phyloP scores from a whole-genome alignment of 2,797 vertebrate genomes.

The Molossus molossus region DNA sequence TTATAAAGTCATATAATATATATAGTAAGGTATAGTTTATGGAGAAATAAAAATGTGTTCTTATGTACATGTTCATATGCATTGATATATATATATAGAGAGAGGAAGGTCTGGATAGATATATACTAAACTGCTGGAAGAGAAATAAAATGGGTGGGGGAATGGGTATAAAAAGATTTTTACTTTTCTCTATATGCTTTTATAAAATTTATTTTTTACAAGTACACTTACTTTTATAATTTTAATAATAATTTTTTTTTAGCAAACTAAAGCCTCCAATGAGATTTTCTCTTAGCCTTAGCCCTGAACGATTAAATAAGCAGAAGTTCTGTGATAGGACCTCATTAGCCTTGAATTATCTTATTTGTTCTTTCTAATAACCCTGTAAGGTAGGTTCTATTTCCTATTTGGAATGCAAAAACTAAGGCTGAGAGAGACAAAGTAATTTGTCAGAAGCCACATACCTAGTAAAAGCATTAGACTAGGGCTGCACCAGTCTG shows the following conservation, averaged over 20 bases:
- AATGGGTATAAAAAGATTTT: conserved; percentile 50
- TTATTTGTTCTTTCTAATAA: conserved; percentile 56
- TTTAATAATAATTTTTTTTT: conserved; percentile 42
- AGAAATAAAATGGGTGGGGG: neutral
- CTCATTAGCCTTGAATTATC: conserved; percentile 14
- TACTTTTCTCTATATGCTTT: conserved; percentile 35
- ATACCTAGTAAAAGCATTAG: conserved; percentile 47
- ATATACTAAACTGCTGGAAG: conserved; percentile 16
- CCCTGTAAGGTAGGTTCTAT: conserved; percentile 28
- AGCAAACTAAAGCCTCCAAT: neutral
- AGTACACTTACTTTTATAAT: conserved; percentile 51
- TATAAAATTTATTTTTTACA: conserved; percentile 61
- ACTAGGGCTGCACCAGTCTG: neutral
- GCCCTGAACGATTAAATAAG: conserved; percentile 50
- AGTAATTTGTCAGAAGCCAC: conserved; percentile 25
- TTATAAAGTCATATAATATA: conserved; percentile 56
- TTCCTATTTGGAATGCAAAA: conserved; percentile 51
- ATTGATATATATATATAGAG: neutral
- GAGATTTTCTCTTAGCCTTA: conserved; percentile 14
- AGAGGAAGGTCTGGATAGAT: conserved; percentile 15
- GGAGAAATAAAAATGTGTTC: conserved; percentile 12
- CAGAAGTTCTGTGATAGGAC: conserved; percentile 35
- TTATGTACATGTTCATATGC: conserved; percentile 5
- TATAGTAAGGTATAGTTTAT: conserved; percentile 15
- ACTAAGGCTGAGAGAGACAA: neutral